phyloP scores from a whole-genome alignment of 2,888 invertebrate species.

The Drosophila rellima region DNA sequence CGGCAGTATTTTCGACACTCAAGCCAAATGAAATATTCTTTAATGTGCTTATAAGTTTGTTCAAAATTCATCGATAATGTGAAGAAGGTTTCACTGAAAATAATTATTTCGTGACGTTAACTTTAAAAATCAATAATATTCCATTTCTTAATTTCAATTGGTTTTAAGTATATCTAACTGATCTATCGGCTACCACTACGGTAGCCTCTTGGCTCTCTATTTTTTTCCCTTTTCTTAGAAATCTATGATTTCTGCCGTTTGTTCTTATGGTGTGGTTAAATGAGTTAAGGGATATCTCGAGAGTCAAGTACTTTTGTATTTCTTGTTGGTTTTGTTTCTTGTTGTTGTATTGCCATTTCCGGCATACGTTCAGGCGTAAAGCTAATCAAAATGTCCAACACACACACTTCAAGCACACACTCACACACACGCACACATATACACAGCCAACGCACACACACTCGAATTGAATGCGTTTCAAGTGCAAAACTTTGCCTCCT shows the following conservation, averaged over 20 bases:
- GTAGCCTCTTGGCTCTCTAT: no score
- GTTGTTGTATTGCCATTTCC: slow-evolving; percentile 59
- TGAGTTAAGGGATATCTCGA: slow-evolving; percentile 43
- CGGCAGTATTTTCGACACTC: neutral
- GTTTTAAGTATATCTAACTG: neutral
- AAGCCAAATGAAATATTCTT: neutral
- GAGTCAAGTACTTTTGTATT: slow-evolving; percentile 40
- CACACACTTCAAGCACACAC: slow-evolving; percentile 48
- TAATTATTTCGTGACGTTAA: no score
- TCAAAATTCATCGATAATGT: no score
- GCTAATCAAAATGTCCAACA: slow-evolving; percentile 78
- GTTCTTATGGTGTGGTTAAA: neutral
- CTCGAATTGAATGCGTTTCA: slow-evolving; percentile 52
- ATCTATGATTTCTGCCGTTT: neutral
- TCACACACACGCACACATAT: slow-evolving; percentile 35
- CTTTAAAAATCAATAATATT: no score
- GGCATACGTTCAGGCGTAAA: slow-evolving; percentile 67
- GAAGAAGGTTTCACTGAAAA: no score
- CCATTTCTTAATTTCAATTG: neutral
- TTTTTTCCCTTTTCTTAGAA: neutral
- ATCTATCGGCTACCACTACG: neutral
- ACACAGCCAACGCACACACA: slow-evolving; percentile 30
- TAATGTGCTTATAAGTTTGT: no score
- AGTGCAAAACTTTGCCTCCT: slow-evolving; percentile 66
- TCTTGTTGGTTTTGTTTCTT: slow-evolving; percentile 20